Conservation (phyloP, 2,113 vertebrate genomes). For the Equus quagga region DNA sequence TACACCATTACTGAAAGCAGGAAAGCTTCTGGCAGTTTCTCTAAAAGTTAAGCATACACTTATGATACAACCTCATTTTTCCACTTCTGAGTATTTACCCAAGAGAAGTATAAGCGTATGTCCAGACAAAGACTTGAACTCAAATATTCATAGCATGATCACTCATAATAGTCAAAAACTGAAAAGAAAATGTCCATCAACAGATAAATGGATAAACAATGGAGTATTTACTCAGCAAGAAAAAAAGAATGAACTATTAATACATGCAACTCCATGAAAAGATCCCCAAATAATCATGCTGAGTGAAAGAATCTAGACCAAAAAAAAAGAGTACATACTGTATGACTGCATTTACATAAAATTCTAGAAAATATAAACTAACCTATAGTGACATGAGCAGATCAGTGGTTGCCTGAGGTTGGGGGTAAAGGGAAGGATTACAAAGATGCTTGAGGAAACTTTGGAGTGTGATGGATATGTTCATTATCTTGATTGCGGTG, state of each 20-base stretch:
- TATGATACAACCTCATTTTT: background rate
- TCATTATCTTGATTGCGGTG: background rate
- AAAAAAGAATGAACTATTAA: background rate
- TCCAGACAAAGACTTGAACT: background rate
- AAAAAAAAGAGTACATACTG: background rate
- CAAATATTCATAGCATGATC: background rate
- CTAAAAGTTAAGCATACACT: background rate
- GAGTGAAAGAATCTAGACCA: background rate
- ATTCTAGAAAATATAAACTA: conserved; percentile 20
- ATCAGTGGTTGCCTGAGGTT: background rate
- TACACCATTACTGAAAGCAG: background rate
- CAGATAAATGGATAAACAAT: background rate
- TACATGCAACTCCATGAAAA: background rate
- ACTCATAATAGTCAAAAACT: background rate
- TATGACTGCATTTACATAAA: background rate
- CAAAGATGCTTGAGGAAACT: background rate
- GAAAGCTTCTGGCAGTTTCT: background rate
- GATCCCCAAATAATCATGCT: background rate
- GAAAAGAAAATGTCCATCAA: background rate
- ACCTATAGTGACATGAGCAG: background rate
- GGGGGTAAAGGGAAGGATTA: background rate
- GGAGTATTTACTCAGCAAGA: background rate
- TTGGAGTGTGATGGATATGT: background rate
- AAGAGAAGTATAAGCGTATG: background rate
- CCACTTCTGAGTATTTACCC: background rate